Evolutionary conservation across 2,888 invertebrate genomes (phyloP).

Genomic region (Calliphora vomitoria): DNA sequence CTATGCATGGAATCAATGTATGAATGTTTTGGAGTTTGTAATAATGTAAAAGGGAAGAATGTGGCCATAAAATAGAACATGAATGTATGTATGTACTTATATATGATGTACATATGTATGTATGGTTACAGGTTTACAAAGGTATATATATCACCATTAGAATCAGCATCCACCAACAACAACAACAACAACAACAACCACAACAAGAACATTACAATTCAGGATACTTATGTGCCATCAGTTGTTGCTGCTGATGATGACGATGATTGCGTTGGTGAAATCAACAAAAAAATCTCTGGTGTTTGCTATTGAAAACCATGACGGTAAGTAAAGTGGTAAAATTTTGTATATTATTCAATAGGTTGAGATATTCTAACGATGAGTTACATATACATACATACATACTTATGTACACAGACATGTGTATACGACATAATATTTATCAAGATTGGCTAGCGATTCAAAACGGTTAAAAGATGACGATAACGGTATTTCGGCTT

Average conservation of each 20-base stretch:
- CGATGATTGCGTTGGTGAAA: constrained; percentile 24
- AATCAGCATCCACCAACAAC: constrained; percentile 5
- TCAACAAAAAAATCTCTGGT: constrained; percentile 4
- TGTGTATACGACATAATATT: not conserved
- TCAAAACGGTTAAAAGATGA: too few relatives aligned
- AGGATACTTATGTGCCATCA: constrained; percentile 38
- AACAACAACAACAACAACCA: not conserved
- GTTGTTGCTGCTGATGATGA: constrained; percentile 50
- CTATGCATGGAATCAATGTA: constrained; percentile 25
- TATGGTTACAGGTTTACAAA: constrained; percentile 1
- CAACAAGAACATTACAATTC: not conserved
- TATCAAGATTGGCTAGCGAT: too few relatives aligned
- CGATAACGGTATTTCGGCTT: too few relatives aligned
- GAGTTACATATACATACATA: not conserved
- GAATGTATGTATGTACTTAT: not conserved
- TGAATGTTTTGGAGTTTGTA: not conserved
- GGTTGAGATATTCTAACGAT: not conserved
- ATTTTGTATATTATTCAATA: constrained; percentile 43
- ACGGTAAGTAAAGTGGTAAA: constrained; percentile 59
- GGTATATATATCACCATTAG: constrained; percentile 23
- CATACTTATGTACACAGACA: not conserved
- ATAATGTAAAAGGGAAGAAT: constrained; percentile 12
- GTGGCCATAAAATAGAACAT: constrained; percentile 32
- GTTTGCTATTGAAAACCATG: constrained; percentile 47
- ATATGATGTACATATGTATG: not conserved